phyloP scores from a whole-genome alignment of 2,888 invertebrate species.

The Harpalus rufipes region DNA sequence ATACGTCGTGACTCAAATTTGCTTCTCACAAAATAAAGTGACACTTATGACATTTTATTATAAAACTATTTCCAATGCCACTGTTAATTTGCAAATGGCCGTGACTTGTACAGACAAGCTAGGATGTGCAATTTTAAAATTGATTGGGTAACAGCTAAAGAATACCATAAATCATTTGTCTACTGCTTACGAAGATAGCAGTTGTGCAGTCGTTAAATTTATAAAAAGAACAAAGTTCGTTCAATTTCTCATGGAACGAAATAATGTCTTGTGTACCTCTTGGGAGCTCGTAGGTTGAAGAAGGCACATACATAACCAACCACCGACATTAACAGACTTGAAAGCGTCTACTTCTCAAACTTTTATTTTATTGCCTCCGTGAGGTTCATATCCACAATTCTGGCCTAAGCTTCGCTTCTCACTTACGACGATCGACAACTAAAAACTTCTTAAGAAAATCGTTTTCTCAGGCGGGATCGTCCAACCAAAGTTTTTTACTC shows the following conservation, averaged over 20 bases:
- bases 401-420: neutral
- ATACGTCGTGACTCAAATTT: too few relatives aligned
- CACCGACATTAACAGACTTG: constrained; percentile 33
- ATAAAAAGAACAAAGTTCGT: neutral
- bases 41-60: too few relatives aligned
- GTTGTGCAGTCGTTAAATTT: too few relatives aligned
- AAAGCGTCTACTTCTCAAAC: constrained; percentile 41
- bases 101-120: too few relatives aligned
- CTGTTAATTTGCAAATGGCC: too few relatives aligned
- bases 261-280: neutral
- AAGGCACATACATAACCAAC: constrained; percentile 38
- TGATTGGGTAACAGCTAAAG: too few relatives aligned
- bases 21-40: too few relatives aligned
- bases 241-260: neutral
- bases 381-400: constrained; percentile 56
- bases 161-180: too few relatives aligned
- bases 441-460: constrained; percentile 41
- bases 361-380: constrained; percentile 54
- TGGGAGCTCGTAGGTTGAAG: neutral
- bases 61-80: too few relatives aligned
- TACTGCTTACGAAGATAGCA: too few relatives aligned
- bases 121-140: too few relatives aligned
- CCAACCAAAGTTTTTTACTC: constrained; percentile 15
- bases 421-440: constrained; percentile 35
- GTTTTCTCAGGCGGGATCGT: neutral